These are phyloP conservation scores for Bucorvus abyssinicus DNA, from an alignment of 2,797 vertebrate genomes.

Conservation along the genomic window DNA sequence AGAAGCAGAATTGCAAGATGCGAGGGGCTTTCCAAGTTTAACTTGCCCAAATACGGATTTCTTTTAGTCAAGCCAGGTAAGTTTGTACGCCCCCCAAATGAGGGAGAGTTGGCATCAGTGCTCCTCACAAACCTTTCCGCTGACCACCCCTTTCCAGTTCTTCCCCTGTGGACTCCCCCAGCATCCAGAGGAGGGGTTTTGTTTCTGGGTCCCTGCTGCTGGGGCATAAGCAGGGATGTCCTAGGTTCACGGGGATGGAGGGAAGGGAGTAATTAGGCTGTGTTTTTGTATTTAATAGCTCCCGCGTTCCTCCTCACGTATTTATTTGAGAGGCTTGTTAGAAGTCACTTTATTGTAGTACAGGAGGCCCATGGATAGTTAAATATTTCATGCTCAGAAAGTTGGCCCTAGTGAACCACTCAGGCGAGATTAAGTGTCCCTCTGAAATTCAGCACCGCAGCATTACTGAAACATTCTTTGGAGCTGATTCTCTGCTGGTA, in stretches of 20 bases:
- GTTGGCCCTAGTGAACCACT: constrained; percentile 36
- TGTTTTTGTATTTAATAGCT: background rate
- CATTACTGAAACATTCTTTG: constrained; percentile 64
- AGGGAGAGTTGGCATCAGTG: background rate
- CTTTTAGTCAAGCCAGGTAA: background rate
- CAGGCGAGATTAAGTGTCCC: constrained; percentile 58
- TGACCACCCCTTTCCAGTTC: background rate
- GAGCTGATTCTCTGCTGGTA: constrained; percentile 51
- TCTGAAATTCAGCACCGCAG: constrained; percentile 52
- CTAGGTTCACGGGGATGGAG: background rate
- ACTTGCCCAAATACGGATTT: background rate
- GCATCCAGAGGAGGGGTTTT: background rate
- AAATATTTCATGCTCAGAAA: constrained; percentile 67
- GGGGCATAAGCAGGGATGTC: background rate
- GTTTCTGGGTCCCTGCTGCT: background rate
- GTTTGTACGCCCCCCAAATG: background rate
- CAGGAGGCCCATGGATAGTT: constrained; percentile 9
- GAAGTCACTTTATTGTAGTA: constrained; percentile 9
- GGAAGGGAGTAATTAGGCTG: background rate
- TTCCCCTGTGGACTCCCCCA: background rate
- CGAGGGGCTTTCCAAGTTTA: background rate
- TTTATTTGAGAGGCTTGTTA: constrained; percentile 5
- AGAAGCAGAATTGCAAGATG: background rate
- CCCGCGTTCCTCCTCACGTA: background rate
- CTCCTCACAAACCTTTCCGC: background rate